Evolutionary conservation across 2,113 vertebrate species (phyloP), one percentile per base, ranked within the genome.

Genomic region (Anarrhichthys ocellatus): DNA sequence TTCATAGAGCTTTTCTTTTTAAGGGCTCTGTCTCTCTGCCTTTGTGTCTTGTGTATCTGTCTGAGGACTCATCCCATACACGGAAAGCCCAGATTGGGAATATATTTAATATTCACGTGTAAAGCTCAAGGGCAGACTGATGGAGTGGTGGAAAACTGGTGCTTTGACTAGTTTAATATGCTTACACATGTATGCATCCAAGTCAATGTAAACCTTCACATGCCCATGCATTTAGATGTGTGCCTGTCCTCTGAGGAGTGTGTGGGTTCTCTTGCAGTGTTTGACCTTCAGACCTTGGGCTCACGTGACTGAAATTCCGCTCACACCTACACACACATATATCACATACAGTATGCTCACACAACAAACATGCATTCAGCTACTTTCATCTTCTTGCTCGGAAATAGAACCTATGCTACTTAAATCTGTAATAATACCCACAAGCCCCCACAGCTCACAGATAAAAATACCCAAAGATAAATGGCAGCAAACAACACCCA

Each of bases 221-320:
- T 74, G 73, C 67, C 77, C 54, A 66, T 82, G 61, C 32, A 67
- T 73, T 83, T 76, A 90, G 85, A 92, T 90, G 81, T 87, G 82
- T 93, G 88, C 88, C 85, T 91, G 91, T 93, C 91, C 91, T 92
- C 88, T 81, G 72, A 88, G 92, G 93, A 96, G 95, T 94, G 94
- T 90, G 88, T 87, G 76, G 85, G 86, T 88, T 93, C 87, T 92
- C 88, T 91, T 89, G 83, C 89, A 87, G 85, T 85, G 85, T 89
- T 90, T 94, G 94, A 94, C 94, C 92, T 92, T 89, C 89, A 92
- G 88, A 93, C 90, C 92, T 56, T 40, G 0, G 48, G 32, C 84
- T 89, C 93, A 92, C 84, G 84, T 95, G 92, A 94, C 84, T 86
- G 85, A 92, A 92, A 94, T 95, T 93, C 88, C 87, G 89, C 83